A percentile compares a stretch with the other conserved stretches of the same genome.
phyloP scores from a whole-genome alignment of 2,113 vertebrate species.

The Nothobranchius kuhntae region DNA sequence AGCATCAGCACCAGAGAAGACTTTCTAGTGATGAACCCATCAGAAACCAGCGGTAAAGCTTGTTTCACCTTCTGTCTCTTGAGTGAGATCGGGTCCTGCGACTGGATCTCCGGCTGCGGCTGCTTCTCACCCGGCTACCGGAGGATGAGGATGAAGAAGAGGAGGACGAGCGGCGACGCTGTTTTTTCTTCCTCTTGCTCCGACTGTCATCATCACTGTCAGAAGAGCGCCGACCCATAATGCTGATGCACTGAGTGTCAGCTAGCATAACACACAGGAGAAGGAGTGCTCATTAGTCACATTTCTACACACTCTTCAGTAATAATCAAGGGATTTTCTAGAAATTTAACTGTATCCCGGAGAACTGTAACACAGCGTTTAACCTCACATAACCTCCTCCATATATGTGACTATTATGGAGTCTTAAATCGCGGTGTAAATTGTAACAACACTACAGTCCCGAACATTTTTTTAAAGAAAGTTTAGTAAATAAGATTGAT shows the following conservation, averaged over 20 bases:
- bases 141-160: slow-evolving; percentile 92
- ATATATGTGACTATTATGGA: background rate
- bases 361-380: too few relatives aligned
- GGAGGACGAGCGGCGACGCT: slow-evolving; percentile 83
- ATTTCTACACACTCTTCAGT: background rate
- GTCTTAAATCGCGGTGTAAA: fast-evolving
- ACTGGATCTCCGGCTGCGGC: slow-evolving; percentile 84
- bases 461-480: background rate
- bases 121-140: slow-evolving; percentile 81
- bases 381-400: too few relatives aligned
- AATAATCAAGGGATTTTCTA: background rate
- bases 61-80: slow-evolving; percentile 70
- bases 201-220: slow-evolving; percentile 90
- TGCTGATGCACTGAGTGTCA: slow-evolving; percentile 32
- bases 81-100: slow-evolving; percentile 87
- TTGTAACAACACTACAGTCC: background rate
- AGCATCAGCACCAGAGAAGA: background rate
- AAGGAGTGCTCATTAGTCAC: background rate
- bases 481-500: background rate
- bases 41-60: too few relatives aligned
- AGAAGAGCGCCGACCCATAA: slow-evolving; percentile 92
- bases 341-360: too few relatives aligned
- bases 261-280: slow-evolving; percentile 10
- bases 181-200: slow-evolving; percentile 88
- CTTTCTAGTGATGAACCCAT: background rate